Evolutionary conservation across 2,113 vertebrate genomes (phyloP).

Genomic region (Bubo scandiacus): DNA sequence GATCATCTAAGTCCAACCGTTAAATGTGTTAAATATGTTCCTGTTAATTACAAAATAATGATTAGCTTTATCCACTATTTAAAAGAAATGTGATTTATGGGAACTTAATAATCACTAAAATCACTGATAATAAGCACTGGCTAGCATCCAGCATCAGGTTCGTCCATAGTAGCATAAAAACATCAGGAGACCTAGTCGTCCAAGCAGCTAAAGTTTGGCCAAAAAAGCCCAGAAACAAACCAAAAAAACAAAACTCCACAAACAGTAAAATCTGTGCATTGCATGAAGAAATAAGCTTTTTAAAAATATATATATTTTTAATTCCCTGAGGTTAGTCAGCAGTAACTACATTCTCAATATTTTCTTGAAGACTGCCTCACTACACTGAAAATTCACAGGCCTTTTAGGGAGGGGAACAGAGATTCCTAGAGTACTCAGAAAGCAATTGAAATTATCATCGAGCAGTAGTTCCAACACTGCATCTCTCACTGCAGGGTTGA

Average conservation of each 20-base stretch:
- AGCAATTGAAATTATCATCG: neutral
- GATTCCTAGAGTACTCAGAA: neutral
- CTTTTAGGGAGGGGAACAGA: neutral
- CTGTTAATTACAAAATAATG: slow-evolving; percentile 7
- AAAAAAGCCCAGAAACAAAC: neutral
- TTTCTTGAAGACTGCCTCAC: neutral
- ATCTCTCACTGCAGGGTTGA: neutral
- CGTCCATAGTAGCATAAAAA: accelerated
- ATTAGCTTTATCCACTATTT: neutral
- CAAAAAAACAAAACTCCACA: neutral
- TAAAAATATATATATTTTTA: neutral
- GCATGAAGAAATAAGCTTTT: neutral
- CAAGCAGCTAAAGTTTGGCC: neutral
- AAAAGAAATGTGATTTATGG: neutral
- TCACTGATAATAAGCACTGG: neutral
- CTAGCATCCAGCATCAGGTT: neutral
- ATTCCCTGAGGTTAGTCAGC: neutral
- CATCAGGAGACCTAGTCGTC: neutral
- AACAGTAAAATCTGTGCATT: neutral
- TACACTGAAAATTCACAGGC: neutral
- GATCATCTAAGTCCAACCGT: no score
- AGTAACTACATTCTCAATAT: neutral
- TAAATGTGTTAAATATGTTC: neutral
- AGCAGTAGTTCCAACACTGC: neutral
- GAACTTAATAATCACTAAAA: neutral